phyloP scores from a whole-genome alignment of 2,113 vertebrate genomes.

The Rutilus rutilus region DNA sequence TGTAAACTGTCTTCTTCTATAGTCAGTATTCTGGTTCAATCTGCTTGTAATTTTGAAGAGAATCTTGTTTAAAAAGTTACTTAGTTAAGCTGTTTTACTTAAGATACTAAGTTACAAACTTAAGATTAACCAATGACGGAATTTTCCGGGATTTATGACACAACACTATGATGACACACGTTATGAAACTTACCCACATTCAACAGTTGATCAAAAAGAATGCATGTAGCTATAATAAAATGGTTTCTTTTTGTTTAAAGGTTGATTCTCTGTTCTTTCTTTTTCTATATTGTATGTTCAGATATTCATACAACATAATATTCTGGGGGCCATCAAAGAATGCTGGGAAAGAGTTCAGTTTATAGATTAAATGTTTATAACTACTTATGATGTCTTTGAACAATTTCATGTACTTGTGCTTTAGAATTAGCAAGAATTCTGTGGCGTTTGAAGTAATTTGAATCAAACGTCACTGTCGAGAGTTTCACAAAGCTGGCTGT shows the following conservation, averaged over 20 bases:
- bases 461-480: not conserved
- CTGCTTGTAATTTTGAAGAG: not conserved
- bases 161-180: no score
- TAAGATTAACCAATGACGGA: no score
- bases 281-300: no score
- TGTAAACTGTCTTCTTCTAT: not conserved
- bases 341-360: not conserved
- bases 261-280: no score
- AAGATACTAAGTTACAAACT: not conserved
- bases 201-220: no score
- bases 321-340: not conserved
- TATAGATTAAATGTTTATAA: not conserved
- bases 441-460: not conserved
- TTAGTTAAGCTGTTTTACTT: not conserved
- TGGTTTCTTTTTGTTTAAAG: no score
- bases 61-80: not conserved
- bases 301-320: no score
- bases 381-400: not conserved
- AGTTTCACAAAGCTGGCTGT: conserved; percentile 6
- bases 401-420: not conserved
- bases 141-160: no score
- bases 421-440: not conserved
- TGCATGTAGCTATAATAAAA: no score
- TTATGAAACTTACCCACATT: no score
- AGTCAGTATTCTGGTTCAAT: not conserved